A percentile compares a stretch with the other conserved stretches of the same genome.
These are phyloP conservation scores for Furnarius figulus DNA, from an alignment of 2,113 vertebrate species.

Conservation along the genomic window DNA sequence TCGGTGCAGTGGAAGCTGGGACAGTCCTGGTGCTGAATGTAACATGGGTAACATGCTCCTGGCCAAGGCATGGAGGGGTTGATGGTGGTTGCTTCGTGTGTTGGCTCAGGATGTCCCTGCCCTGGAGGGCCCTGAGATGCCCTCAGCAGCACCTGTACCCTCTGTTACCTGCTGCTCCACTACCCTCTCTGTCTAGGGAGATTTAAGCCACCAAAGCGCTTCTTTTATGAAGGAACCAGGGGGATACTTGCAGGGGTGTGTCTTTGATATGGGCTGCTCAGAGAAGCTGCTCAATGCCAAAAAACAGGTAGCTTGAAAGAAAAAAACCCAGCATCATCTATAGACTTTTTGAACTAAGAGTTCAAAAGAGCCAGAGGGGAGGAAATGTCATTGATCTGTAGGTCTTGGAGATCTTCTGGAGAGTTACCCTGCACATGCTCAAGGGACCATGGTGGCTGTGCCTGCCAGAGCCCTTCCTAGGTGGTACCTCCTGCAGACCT, in stretches of 20 bases:
- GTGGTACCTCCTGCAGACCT: not conserved
- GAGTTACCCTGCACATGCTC: accelerated
- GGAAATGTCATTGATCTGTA: not conserved
- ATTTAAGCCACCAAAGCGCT: not conserved
- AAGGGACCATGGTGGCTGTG: not conserved
- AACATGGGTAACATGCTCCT: not conserved
- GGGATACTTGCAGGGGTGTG: not conserved
- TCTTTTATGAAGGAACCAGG: not conserved
- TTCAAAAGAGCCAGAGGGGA: not conserved
- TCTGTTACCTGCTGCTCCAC: not conserved
- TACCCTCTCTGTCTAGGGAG: not conserved
- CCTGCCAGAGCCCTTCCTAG: not conserved
- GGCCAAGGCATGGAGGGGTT: not conserved
- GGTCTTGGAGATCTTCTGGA: not conserved
- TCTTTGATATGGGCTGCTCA: not conserved
- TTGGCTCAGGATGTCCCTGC: not conserved
- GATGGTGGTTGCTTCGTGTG: not conserved
- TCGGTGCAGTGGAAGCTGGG: not conserved
- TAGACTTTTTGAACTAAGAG: not conserved
- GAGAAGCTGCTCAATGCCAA: not conserved
- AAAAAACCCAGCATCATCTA: accelerated
- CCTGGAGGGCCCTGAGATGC: not conserved
- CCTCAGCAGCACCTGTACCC: not conserved
- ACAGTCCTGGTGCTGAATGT: not conserved
- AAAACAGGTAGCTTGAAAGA: not conserved